phyloP scores from a whole-genome alignment of 2,888 invertebrate genomes.

The Limnephilus marmoratus region DNA sequence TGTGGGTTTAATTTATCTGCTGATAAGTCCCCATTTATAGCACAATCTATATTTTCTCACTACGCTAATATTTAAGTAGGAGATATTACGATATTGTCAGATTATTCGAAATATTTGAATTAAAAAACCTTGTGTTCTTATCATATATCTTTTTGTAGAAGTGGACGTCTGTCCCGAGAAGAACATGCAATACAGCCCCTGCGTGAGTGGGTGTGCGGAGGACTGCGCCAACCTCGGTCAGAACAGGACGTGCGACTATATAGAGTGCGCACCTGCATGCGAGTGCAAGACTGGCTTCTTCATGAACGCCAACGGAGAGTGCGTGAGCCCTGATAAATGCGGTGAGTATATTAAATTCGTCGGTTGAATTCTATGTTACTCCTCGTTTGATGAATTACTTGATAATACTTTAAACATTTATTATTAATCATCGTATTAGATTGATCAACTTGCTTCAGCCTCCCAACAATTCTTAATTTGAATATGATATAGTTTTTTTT shows the following conservation, averaged over 20 bases:
- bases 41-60: no score
- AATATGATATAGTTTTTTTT: no score
- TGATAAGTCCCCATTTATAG: no score
- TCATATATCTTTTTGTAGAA: slow-evolving; percentile 31
- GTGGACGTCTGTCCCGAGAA: slow-evolving; percentile 31
- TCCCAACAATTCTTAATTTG: no score
- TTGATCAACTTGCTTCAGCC: no score
- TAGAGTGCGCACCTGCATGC: slow-evolving; percentile 49
- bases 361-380: not conserved
- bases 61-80: no score
- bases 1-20: no score
- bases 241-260: slow-evolving; percentile 14
- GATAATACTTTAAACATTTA: no score
- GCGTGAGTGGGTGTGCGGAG: slow-evolving; percentile 8
- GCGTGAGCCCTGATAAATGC: slow-evolving; percentile 55
- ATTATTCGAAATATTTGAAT: no score
- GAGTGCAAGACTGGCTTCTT: slow-evolving; percentile 58
- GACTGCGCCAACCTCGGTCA: not conserved
- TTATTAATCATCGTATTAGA: no score
- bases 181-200: slow-evolving; percentile 48
- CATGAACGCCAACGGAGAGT: slow-evolving; percentile 45
- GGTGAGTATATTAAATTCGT: not conserved
- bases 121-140: not conserved
- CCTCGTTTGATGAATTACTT: no score
- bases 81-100: no score